phyloP scores from a whole-genome alignment of 2,888 invertebrate genomes.

The Bellardia pandia region DNA sequence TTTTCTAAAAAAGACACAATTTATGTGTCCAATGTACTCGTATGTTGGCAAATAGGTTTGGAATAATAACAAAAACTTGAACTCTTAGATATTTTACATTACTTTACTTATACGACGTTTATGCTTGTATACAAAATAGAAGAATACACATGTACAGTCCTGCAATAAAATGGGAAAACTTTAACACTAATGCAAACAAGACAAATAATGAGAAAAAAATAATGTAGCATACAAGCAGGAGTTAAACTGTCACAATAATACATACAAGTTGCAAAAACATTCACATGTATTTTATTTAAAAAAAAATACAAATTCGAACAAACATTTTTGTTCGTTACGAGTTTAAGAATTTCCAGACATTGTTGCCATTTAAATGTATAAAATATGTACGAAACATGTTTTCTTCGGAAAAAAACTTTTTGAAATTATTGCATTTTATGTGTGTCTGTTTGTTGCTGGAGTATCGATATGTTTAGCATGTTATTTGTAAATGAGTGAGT shows the following conservation, averaged over 20 bases:
- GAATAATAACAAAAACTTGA: constrained; percentile 33
- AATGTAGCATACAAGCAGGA: constrained; percentile 52
- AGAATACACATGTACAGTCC: not conserved
- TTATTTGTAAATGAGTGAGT: not conserved
- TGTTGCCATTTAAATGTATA: constrained; percentile 55
- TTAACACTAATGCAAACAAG: constrained; percentile 57
- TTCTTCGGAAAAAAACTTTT: not conserved
- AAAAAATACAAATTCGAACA: constrained; percentile 43
- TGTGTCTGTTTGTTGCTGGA: not conserved
- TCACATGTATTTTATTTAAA: constrained; percentile 25
- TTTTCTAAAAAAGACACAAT: constrained; percentile 22
- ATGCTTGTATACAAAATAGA: too few species aligned
- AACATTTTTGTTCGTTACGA: constrained; percentile 1
- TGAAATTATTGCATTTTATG: constrained; percentile 40
- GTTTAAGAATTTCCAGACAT: constrained; percentile 13
- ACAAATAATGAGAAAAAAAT: constrained; percentile 41
- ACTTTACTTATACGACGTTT: too few species aligned
- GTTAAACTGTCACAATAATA: constrained; percentile 63
- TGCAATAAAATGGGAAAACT: constrained; percentile 32
- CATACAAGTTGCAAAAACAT: constrained; percentile 16
- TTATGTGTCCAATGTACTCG: constrained; percentile 35
- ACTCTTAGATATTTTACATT: constrained; percentile 26
- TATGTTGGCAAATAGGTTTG: not conserved
- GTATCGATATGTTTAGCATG: constrained; percentile 23
- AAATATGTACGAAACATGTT: constrained; percentile 44